A percentile compares a stretch with the other conserved stretches of the same genome.
Evolutionary conservation across 1,140 invertebrate species (phyloP).

Genomic region (Leptinotarsa lineolata): DNA sequence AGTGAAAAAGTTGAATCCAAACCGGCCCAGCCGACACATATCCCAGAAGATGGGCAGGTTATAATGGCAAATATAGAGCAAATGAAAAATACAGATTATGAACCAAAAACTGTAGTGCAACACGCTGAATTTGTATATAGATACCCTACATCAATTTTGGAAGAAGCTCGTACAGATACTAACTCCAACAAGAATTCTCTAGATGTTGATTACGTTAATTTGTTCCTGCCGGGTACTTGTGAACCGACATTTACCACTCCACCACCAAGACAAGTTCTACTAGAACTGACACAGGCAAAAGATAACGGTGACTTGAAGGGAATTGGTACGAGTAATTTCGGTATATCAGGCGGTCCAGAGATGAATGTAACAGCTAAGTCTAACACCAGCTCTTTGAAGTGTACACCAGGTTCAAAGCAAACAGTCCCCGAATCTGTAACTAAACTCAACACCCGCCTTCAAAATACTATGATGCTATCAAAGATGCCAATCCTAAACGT

Average conservation of each 20-base stretch:
- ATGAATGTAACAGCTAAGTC: constrained; percentile 56
- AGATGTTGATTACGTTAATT: constrained; percentile 87
- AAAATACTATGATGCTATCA: constrained; percentile 64
- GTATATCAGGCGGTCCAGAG: constrained; percentile 30
- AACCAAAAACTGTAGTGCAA: constrained; percentile 91
- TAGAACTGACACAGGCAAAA: constrained; percentile 85
- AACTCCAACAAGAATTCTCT: constrained; percentile 82
- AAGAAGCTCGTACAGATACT: constrained; percentile 89
- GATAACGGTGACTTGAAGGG: constrained; percentile 64
- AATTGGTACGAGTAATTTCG: constrained; percentile 17
- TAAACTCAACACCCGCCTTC: constrained; percentile 65
- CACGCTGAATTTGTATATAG: constrained; percentile 93
- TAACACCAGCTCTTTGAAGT: constrained; percentile 57
- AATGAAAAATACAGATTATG: constrained; percentile 89
- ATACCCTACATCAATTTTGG: constrained; percentile 88
- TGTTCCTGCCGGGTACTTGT: constrained; percentile 86
- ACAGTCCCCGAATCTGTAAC: constrained; percentile 74
- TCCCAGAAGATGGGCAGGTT: constrained; percentile 94
- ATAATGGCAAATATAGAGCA: constrained; percentile 95
- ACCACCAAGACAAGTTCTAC: constrained; percentile 84
- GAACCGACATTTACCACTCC: constrained; percentile 90
- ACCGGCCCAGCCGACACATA: constrained; percentile 63
- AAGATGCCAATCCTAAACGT: constrained; percentile 66
- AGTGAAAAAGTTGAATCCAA: constrained; percentile 50
- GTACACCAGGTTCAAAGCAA: constrained; percentile 59